Conservation (phyloP, 2,888 invertebrate genomes). For the Watsonalla cultraria region DNA sequence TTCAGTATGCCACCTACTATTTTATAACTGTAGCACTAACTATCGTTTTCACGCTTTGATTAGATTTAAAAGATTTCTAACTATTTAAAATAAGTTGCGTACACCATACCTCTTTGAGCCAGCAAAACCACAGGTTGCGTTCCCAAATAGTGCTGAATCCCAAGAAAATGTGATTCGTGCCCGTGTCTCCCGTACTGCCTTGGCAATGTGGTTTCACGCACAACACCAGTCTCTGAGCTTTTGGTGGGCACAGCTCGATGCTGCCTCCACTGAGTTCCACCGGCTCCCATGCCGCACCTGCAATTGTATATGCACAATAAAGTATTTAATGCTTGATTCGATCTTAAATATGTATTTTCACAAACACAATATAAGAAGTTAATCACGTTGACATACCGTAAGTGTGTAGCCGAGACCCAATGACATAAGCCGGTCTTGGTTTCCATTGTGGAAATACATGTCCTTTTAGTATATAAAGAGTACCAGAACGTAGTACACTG, state of each 20-base stretch:
- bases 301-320: slow-evolving; percentile 16
- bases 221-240: slow-evolving; percentile 63
- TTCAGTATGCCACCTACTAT: slow-evolving; percentile 6
- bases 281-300: slow-evolving; percentile 62
- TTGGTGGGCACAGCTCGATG: slow-evolving; percentile 65
- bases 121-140: slow-evolving; percentile 81
- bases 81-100: background rate
- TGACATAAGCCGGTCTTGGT: slow-evolving; percentile 77
- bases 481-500: slow-evolving; percentile 66
- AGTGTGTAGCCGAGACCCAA: slow-evolving; percentile 80
- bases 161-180: slow-evolving; percentile 77
- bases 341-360: background rate
- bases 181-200: slow-evolving; percentile 45
- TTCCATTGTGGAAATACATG: slow-evolving; percentile 85
- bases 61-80: background rate
- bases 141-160: slow-evolving; percentile 83
- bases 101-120: slow-evolving; percentile 79
- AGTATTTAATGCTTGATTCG: too few relatives aligned
- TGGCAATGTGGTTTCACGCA: slow-evolving; percentile 66
- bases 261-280: slow-evolving; percentile 65
- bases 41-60: slow-evolving; percentile 13
- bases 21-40: slow-evolving; percentile 13
- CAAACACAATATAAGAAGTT: background rate
- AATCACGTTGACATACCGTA: slow-evolving; percentile 52
- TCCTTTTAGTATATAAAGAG: slow-evolving; percentile 80